Evolutionary conservation across 2,797 vertebrate genomes (phyloP).

Genomic region (Chelon auratus): DNA sequence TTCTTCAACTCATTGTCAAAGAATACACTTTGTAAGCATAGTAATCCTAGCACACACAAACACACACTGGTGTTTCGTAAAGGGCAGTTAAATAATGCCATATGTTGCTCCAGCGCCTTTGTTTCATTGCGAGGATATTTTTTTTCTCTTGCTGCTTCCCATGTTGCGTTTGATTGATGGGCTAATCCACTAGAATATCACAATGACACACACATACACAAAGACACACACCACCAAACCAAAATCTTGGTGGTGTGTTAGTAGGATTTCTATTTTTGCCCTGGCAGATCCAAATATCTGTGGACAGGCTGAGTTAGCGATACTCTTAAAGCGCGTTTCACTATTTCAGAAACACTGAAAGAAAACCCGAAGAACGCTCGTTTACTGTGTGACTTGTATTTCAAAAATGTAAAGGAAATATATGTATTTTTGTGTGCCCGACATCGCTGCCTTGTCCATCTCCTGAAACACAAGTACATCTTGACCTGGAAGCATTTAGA

Average conservation of each 20-base stretch:
- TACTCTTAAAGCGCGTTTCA: conserved; percentile 41
- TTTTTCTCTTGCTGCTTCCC: conserved; percentile 67
- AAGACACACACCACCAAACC: conserved; percentile 41
- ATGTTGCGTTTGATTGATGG: conserved; percentile 83
- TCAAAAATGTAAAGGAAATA: background rate
- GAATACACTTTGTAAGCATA: conserved; percentile 20
- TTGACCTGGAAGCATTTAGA: conserved; percentile 54
- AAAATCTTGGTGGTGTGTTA: conserved; percentile 34
- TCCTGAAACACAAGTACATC: conserved; percentile 13
- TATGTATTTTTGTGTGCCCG: background rate
- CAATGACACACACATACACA: conserved; percentile 54
- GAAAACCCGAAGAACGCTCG: conserved; percentile 7
- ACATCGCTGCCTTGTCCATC: conserved; percentile 17
- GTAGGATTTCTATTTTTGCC: conserved; percentile 31
- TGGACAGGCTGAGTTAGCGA: conserved; percentile 50
- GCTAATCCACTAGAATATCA: conserved; percentile 85
- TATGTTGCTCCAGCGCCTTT: conserved; percentile 78
- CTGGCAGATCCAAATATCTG: conserved; percentile 48
- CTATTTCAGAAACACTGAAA: conserved; percentile 32
- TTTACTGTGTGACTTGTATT: conserved; percentile 7
- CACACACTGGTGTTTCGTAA: conserved; percentile 62
- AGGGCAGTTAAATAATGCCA: conserved; percentile 85
- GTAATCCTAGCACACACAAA: conserved; percentile 8
- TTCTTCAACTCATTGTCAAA: conserved; percentile 21
- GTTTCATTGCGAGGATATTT: conserved; percentile 70